Evolutionary conservation across 2,888 invertebrate species (phyloP).

Genomic region (Aplocera efformata): DNA sequence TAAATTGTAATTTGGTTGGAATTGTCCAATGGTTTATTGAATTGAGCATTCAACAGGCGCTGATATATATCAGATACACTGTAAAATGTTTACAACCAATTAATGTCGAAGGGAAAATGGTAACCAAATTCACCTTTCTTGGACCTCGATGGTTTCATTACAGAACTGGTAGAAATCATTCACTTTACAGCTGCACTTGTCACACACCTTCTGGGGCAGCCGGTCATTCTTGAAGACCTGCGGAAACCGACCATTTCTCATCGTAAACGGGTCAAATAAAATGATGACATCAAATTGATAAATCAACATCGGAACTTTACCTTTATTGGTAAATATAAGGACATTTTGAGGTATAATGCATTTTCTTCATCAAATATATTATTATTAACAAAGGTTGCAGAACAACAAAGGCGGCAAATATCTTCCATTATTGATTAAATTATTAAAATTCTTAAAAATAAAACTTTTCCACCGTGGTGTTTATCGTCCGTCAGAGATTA

Average conservation of each 20-base stretch:
- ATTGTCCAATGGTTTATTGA: not conserved
- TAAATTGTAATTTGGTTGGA: no score
- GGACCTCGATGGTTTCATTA: constrained; percentile 84
- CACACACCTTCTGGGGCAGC: constrained; percentile 86
- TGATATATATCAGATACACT: not conserved
- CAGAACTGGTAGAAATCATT: constrained; percentile 87
- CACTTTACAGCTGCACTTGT: constrained; percentile 85
- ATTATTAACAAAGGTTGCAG: constrained; percentile 80
- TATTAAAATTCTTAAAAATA: constrained; percentile 18
- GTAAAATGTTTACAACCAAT: not conserved
- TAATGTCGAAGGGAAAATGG: not conserved
- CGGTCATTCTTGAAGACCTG: constrained; percentile 84
- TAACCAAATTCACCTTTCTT: constrained; percentile 72
- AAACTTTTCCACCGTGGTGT: constrained; percentile 37
- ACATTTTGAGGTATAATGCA: constrained; percentile 85
- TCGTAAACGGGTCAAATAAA: constrained; percentile 10
- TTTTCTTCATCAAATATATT: constrained; percentile 85
- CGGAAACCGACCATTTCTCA: constrained; percentile 29
- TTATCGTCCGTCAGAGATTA: constrained; percentile 45
- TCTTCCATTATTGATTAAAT: constrained; percentile 55
- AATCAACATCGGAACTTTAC: constrained; percentile 54
- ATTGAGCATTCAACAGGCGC: no score
- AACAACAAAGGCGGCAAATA: constrained; percentile 71
- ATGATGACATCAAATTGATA: constrained; percentile 14
- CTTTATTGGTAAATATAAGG: constrained; percentile 87